phyloP scores from a whole-genome alignment of 1,140 invertebrate species.

The Melanaphis sacchari region DNA sequence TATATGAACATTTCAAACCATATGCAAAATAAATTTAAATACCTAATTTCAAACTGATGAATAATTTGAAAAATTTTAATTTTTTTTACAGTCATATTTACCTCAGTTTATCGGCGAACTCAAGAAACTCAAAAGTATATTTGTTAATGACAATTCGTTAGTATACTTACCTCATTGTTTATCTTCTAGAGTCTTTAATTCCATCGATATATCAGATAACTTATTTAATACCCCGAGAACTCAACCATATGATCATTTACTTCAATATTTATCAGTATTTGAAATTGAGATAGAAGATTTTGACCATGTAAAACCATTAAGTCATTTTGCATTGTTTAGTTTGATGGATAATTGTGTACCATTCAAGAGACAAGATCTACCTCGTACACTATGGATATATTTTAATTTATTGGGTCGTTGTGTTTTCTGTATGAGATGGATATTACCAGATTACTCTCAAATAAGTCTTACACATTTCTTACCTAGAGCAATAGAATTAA shows the following conservation, averaged over 20 bases:
- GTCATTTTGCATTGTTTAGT: background rate
- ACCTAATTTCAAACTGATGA: background rate
- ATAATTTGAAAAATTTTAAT: background rate
- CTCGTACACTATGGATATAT: background rate
- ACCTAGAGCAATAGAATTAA: background rate
- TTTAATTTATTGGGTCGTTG: background rate
- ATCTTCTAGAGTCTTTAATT: background rate
- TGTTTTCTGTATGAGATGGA: background rate
- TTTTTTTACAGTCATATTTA: slow-evolving; percentile 7
- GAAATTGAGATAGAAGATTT: background rate
- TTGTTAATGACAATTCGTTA: background rate
- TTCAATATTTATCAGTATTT: background rate
- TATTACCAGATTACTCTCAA: background rate
- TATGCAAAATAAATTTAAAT: background rate
- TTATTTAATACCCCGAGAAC: background rate
- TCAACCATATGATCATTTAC: background rate
- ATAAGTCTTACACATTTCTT: background rate
- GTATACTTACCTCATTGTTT: background rate
- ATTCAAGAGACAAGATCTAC: background rate
- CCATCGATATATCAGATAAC: background rate
- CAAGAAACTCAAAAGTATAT: background rate
- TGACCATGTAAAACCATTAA: background rate
- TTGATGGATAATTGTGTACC: background rate
- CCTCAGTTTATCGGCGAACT: background rate
- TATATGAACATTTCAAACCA: too few relatives aligned